Percentiles rank a stretch among this genome's conserved stretches.
Evolutionary conservation across 2,113 vertebrate genomes (phyloP).

Genomic region (Platysteira castanea): DNA sequence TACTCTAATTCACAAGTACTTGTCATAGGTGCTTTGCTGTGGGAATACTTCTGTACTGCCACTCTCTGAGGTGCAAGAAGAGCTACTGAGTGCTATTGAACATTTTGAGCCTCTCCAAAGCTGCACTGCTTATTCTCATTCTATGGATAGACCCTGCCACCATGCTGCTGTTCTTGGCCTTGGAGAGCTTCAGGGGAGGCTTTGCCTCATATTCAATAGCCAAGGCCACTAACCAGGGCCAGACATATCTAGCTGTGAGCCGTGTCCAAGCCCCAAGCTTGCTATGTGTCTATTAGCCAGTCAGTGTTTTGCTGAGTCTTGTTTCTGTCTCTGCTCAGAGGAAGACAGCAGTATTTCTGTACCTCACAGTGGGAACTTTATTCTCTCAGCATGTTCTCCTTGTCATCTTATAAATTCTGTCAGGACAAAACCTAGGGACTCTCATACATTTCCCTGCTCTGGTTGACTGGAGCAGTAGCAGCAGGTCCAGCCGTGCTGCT

Average conservation of each 20-base stretch:
- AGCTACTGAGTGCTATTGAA: background rate
- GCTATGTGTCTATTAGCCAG: background rate
- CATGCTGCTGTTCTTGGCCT: background rate
- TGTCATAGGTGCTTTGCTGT: background rate
- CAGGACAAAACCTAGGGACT: background rate
- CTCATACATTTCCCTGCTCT: background rate
- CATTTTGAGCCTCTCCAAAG: background rate
- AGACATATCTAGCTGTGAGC: background rate
- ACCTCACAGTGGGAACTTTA: background rate
- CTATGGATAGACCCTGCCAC: background rate
- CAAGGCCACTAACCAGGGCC: background rate
- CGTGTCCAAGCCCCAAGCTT: background rate
- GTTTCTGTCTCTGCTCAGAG: background rate
- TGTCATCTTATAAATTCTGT: background rate
- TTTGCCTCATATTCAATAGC: background rate
- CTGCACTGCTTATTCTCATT: background rate
- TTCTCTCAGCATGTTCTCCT: background rate
- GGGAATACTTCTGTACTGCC: background rate
- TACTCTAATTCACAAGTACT: background rate
- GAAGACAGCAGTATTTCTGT: background rate
- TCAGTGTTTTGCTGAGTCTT: background rate
- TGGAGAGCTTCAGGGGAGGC: background rate
- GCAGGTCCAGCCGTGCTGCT: background rate
- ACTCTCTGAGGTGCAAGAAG: rapidly evolving
- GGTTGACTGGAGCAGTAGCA: background rate